phyloP scores from a whole-genome alignment of 2,797 vertebrate species.

The Phalanger gymnotis region DNA sequence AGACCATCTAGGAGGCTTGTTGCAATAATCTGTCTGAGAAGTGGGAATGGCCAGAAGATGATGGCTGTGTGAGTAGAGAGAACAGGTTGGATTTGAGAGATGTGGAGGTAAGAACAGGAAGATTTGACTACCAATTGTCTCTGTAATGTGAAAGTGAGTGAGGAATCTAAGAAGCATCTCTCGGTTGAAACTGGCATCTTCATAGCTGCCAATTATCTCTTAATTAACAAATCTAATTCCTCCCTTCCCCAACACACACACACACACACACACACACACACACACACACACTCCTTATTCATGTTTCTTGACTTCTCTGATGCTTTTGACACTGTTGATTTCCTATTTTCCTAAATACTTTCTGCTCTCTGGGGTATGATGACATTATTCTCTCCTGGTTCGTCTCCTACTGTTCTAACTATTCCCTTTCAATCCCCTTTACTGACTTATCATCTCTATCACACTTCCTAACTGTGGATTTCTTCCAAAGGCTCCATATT shows the following conservation, averaged over 20 bases:
- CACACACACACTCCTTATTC: no score
- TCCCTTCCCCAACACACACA: no score
- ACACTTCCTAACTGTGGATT: not conserved
- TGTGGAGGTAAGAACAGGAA: not conserved
- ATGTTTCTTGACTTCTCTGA: not conserved
- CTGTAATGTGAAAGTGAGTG: not conserved
- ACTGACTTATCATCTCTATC: not conserved
- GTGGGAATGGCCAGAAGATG: not conserved
- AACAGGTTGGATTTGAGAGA: not conserved
- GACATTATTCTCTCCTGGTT: not conserved
- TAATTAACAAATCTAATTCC: not conserved
- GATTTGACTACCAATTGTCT: not conserved
- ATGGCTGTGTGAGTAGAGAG: not conserved
- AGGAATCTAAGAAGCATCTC: not conserved
- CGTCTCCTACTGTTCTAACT: not conserved
- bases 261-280: no score
- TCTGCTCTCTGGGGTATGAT: not conserved
- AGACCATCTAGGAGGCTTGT: no score
- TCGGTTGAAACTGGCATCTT: not conserved
- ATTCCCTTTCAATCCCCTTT: no score
- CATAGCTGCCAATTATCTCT: not conserved
- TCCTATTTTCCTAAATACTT: not conserved
- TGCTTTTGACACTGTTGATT: not conserved
- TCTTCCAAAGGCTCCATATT: no score
- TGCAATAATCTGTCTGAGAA: not conserved